A percentile compares a stretch with the other conserved stretches of the same genome.
Evolutionary conservation across 2,888 invertebrate species (phyloP).

Genomic region (Eilema sororculum): DNA sequence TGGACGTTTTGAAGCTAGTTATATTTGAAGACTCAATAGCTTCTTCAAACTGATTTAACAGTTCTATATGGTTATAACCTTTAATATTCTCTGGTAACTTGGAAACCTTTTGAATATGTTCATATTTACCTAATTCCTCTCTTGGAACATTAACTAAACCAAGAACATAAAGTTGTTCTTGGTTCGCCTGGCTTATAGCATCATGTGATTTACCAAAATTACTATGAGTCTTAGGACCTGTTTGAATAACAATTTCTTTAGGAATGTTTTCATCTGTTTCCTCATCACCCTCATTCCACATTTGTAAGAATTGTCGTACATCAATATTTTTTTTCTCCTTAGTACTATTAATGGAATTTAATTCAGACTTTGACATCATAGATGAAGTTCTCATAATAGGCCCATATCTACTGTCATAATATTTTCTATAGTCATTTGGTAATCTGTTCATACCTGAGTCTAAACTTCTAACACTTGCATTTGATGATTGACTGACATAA

Average conservation of each 20-base stretch:
- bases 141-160: constrained; percentile 81
- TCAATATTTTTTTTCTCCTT: constrained; percentile 74
- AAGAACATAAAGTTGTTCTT: constrained; percentile 82
- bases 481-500: constrained; percentile 83
- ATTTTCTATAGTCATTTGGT: constrained; percentile 69
- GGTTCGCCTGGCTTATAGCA: constrained; percentile 53
- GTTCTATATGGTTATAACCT: constrained; percentile 81
- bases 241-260: constrained; percentile 62
- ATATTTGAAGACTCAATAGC: constrained; percentile 77
- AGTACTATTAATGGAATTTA: constrained; percentile 51
- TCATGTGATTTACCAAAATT: constrained; percentile 60
- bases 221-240: constrained; percentile 50
- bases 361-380: constrained; percentile 58
- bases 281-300: constrained; percentile 86
- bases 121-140: constrained; percentile 83
- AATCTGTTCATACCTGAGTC: constrained; percentile 69
- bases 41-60: constrained; percentile 82
- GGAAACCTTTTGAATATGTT: constrained; percentile 84
- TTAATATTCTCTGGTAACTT: constrained; percentile 85
- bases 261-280: constrained; percentile 65
- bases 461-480: constrained; percentile 77
- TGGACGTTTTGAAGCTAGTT: constrained; percentile 58
- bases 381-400: constrained; percentile 58
- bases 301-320: constrained; percentile 83
- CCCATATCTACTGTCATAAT: constrained; percentile 69